Percentiles rank a stretch among this genome's conserved stretches.
Conservation (phyloP, 2,797 vertebrate genomes). For the Sebastes iracundus region DNA sequence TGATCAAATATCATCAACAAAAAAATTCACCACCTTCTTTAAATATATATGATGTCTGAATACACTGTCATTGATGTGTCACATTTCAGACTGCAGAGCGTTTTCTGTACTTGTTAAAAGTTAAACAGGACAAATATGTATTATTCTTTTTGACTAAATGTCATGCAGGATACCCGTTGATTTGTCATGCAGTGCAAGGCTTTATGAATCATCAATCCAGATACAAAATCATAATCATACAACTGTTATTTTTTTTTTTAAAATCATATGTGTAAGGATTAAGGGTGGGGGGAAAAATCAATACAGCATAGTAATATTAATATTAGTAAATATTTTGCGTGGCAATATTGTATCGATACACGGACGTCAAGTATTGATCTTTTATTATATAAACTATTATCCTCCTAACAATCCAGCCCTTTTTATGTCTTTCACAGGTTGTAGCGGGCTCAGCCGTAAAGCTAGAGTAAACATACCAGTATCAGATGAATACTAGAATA, state of each 20-base stretch:
- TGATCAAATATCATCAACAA: slow-evolving; percentile 5
- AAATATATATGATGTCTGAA: slow-evolving; percentile 16
- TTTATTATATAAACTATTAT: too few relatives aligned
- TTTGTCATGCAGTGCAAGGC: neutral
- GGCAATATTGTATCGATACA: too few relatives aligned
- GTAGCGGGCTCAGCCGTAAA: too few relatives aligned
- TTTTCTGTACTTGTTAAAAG: neutral
- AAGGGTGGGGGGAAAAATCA: accelerated
- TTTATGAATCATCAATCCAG: neutral
- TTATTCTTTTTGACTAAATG: slow-evolving; percentile 29
- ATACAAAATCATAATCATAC: neutral
- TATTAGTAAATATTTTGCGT: too few relatives aligned
- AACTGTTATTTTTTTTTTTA: neutral
- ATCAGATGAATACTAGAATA: too few relatives aligned
- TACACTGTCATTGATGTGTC: neutral
- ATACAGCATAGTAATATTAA: too few relatives aligned
- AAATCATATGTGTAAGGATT: neutral
- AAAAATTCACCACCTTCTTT: neutral
- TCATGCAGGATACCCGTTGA: slow-evolving; percentile 6
- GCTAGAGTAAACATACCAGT: too few relatives aligned
- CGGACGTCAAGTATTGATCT: too few relatives aligned
- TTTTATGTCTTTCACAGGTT: too few relatives aligned
- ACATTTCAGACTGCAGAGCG: neutral
- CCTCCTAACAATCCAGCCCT: too few relatives aligned
- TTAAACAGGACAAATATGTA: slow-evolving; percentile 23